Percentiles rank a stretch among this genome's conserved stretches.
Evolutionary conservation across 2,888 invertebrate species (phyloP).

Genomic region (Metalampra italica): DNA sequence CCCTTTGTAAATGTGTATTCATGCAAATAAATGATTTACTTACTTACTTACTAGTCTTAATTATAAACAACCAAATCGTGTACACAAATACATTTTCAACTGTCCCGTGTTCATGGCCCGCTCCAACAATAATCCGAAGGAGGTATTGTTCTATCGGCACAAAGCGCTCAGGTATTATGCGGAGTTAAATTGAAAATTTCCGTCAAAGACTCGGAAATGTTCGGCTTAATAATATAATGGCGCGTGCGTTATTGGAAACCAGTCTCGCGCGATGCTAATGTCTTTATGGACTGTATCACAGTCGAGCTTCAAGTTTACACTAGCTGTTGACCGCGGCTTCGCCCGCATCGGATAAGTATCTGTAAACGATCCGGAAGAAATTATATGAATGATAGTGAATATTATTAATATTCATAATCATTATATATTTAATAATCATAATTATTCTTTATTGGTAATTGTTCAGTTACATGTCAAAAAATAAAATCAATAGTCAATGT

Average conservation of each 20-base stretch:
- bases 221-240: constrained; percentile 25
- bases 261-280: neutral
- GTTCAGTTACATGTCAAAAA: no score
- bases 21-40: no score
- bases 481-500: no score
- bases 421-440: no score
- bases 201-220: constrained; percentile 20
- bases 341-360: no score
- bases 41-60: no score
- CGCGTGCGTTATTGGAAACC: constrained; percentile 17
- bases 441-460: no score
- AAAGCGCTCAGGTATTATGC: constrained; percentile 35
- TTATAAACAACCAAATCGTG: neutral
- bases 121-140: constrained; percentile 26
- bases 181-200: constrained; percentile 41
- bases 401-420: no score
- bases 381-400: no score
- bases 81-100: constrained; percentile 1
- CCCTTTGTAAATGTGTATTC: no score
- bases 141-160: constrained; percentile 26
- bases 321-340: no score
- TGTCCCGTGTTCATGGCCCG: constrained; percentile 3
- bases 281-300: neutral
- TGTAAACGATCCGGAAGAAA: no score
- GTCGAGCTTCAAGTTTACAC: neutral